Evolutionary conservation across 2,113 vertebrate genomes (phyloP).

Genomic region (Myiozetetes cayanensis): DNA sequence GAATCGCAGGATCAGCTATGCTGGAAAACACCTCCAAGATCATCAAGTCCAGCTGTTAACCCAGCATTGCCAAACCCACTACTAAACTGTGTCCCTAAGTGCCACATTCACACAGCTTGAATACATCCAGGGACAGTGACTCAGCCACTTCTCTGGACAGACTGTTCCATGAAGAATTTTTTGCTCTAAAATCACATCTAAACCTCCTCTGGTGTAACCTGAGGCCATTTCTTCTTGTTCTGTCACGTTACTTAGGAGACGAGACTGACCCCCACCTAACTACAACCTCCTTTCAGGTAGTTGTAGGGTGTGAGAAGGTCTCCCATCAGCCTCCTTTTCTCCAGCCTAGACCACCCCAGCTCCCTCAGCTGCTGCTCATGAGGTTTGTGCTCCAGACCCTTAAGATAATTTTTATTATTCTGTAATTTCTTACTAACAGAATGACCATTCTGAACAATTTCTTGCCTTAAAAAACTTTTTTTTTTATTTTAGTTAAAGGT

Average conservation of each 20-base stretch:
- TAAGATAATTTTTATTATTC: not conserved
- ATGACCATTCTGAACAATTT: not conserved
- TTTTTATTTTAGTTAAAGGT: not conserved
- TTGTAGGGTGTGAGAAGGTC: not conserved
- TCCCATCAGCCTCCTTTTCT: not conserved
- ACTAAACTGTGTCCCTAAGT: not conserved
- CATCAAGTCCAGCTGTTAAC: not conserved
- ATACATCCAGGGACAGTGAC: no score
- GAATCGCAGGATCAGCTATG: accelerated
- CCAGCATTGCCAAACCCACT: not conserved
- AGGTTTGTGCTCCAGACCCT: not conserved
- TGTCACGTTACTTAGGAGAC: not conserved
- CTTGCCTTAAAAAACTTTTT: not conserved
- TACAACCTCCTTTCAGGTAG: not conserved
- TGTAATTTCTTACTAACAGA: not conserved
- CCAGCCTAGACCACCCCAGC: not conserved
- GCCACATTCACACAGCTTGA: not conserved
- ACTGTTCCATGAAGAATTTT: not conserved
- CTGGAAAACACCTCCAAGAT: not conserved
- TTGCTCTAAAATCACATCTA: not conserved
- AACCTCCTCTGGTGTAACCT: not conserved
- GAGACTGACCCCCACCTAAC: no score
- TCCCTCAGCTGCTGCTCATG: not conserved
- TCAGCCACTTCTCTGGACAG: not conserved
- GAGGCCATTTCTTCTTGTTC: not conserved